These are phyloP conservation scores for Vireo griseus DNA, from an alignment of 2,797 vertebrate species.

Conservation along the genomic window DNA sequence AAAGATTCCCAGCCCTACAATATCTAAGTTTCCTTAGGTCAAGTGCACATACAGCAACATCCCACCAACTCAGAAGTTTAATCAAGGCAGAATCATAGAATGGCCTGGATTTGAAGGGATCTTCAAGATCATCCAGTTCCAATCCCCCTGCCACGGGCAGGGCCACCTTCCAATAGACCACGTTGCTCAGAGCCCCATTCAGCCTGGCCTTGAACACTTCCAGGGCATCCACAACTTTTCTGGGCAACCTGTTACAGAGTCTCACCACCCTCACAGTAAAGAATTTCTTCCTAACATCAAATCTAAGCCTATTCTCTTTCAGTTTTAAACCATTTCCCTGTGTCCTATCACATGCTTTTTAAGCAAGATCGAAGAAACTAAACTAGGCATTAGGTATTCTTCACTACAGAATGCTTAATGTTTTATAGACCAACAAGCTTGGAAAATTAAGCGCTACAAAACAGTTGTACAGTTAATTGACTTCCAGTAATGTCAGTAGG, in stretches of 20 bases:
- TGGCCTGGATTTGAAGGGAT: background rate
- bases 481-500: background rate
- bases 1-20: background rate
- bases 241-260: background rate
- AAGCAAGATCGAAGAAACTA: background rate
- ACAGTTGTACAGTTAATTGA: background rate
- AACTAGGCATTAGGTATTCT: background rate
- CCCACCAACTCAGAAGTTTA: background rate
- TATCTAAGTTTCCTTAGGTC: background rate
- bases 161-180: background rate
- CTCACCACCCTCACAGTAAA: background rate
- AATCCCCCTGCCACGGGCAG: accelerated
- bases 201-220: background rate
- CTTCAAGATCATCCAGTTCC: background rate
- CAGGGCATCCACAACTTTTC: background rate
- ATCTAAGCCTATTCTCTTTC: background rate
- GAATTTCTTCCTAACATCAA: background rate
- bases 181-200: background rate
- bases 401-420: accelerated
- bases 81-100: background rate
- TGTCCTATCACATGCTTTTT: background rate
- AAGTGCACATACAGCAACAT: background rate
- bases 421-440: background rate
- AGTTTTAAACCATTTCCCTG: background rate
- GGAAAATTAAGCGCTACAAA: background rate